phyloP scores from a whole-genome alignment of 2,113 vertebrate species.

The Nothocercus nigrocapillus region DNA sequence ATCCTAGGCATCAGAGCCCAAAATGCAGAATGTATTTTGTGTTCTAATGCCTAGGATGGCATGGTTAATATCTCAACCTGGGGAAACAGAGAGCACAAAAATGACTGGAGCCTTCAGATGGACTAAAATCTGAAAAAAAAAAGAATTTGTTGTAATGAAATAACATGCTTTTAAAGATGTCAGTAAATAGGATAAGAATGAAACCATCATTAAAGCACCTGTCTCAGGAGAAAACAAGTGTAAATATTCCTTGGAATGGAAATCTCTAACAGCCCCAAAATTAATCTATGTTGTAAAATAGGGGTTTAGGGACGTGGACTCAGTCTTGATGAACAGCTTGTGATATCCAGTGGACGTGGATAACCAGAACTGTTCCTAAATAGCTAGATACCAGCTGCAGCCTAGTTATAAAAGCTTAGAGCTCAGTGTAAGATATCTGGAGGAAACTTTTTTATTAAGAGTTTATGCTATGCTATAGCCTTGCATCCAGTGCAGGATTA shows the following conservation, averaged over 20 bases:
- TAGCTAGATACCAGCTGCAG: background rate
- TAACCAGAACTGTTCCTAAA: background rate
- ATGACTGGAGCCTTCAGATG: background rate
- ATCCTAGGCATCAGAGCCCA: too few relatives aligned
- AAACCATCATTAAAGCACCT: background rate
- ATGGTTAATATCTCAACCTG: background rate
- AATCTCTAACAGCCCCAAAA: background rate
- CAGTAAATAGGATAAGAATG: background rate
- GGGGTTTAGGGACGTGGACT: background rate
- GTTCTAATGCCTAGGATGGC: background rate
- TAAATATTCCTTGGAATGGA: background rate
- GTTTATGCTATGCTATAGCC: background rate
- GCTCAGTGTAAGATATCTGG: background rate
- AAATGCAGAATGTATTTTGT: too few relatives aligned
- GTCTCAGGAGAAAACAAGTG: background rate
- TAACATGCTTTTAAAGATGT: background rate
- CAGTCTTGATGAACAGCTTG: background rate
- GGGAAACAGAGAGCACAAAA: background rate
- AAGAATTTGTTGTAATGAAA: background rate
- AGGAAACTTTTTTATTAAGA: background rate
- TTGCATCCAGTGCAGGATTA: background rate
- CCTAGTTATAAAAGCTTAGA: background rate
- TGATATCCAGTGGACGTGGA: rapidly evolving
- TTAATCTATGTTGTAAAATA: background rate
- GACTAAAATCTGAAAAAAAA: background rate